Evolutionary conservation across 2,797 vertebrate genomes (phyloP), one percentile per base, ranked within the genome.

Genomic region (Sebastes steindachneri): DNA sequence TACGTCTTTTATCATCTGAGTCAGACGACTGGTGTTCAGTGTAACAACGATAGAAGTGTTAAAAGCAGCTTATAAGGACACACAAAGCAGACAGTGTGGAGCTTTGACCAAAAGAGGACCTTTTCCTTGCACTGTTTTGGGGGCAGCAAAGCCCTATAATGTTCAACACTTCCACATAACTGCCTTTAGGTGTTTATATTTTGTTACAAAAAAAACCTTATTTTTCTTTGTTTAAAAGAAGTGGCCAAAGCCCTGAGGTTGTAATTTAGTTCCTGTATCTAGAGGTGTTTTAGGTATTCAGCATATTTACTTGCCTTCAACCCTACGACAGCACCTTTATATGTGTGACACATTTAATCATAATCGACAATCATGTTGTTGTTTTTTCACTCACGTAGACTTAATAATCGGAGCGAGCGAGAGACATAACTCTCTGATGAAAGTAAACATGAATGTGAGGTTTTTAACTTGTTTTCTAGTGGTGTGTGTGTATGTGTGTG

Each of bases 171-270:
- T 54, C 58, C 1, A 86, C 73, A 31, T 33, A 51, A 58, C 64
- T 65, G 19, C 68, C 57, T 82, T 68, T 15, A 54, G 76, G 53
- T 93, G 90, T 92, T 85, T 86, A 84, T 90, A 86, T 91, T 84
- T 70, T 73, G 66, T 71, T 51, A 64, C 29, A 76, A 77, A 62
- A 48, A 77, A 62, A 48, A 0, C 17, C 45, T 48, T 48, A 48
- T 68, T 79, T 76, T 82, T 62, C 28, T 81, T 58, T 58, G 53
- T 73, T 37, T 57, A 51, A 73, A 82, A 82, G 37, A 66, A 63
- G 74, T 65, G 79, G 88, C 88, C 90, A 89, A 92, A 90, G 87
- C 19, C 67, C 69, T 85, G 81, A 84, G 8, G 70, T 59, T 88
- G 88, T 90, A 70, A 84, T 86, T 75, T 78, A 82, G 67, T 83